Evolutionary conservation across 1,140 invertebrate species (phyloP).

Genomic region (Lethocerus indicus): DNA sequence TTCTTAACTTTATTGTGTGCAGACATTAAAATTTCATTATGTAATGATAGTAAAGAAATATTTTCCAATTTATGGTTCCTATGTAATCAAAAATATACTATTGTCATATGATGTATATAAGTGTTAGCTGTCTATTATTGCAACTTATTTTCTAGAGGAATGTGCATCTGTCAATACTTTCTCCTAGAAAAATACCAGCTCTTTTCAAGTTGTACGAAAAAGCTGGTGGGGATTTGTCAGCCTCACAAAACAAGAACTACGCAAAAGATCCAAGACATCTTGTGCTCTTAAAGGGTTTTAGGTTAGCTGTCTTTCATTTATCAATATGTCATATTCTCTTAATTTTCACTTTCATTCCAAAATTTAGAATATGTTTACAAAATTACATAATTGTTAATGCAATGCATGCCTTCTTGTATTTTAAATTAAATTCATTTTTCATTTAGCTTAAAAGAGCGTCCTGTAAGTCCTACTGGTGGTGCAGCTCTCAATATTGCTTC

Average conservation of each 20-base stretch:
- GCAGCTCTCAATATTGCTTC: conserved; percentile 20
- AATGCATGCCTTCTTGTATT: not conserved
- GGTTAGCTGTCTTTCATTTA: conserved; percentile 19
- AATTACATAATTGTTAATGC: not conserved
- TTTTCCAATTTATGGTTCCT: too few species aligned
- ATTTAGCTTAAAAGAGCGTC: conserved; percentile 57
- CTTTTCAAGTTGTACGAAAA: conserved; percentile 64
- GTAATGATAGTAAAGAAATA: too few species aligned
- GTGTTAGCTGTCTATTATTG: too few species aligned
- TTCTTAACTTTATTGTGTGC: too few species aligned
- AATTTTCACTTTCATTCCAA: not conserved
- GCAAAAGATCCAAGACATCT: conserved; percentile 74
- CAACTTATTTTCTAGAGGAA: conserved; percentile 52
- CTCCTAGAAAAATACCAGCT: conserved; percentile 70
- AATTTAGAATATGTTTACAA: not conserved
- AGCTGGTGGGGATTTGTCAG: conserved; percentile 64
- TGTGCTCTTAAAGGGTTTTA: conserved; percentile 58
- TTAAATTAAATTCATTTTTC: not conserved
- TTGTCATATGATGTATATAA: too few species aligned
- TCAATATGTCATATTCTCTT: not conserved
- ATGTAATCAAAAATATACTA: too few species aligned
- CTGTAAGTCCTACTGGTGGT: conserved; percentile 44
- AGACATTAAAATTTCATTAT: too few species aligned
- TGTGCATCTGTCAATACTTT: conserved; percentile 73
- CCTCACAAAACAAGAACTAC: conserved; percentile 73